Base-by-base conservation (phyloP, 1,140 invertebrate species). In the Drosophila ambigua region DNA sequence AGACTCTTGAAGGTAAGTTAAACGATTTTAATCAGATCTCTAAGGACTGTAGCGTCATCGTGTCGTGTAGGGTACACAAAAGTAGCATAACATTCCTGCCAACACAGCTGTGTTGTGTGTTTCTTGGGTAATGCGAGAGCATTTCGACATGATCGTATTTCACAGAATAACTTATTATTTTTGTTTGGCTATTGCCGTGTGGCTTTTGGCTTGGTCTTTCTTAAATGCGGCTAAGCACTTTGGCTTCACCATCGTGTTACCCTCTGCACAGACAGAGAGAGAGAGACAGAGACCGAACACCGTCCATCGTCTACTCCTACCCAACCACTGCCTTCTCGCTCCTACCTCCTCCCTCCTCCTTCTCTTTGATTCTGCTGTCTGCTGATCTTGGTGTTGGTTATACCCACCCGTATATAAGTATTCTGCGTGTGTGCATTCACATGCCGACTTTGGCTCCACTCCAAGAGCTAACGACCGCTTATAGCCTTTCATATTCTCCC, bases 211-310 rank as follows among this genome's bases (percentile, higher is more conserved):
- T 57, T 57, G 23, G 77, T 62, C 71, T 74, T 87, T 81, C 83
- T 67, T 75, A 87, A 85, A 85, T 85, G 81, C 82, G 81, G 81
- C 82, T 85, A 85, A 87, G 82, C 74, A 87, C 81, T 77, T 54
- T 51, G 64, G 49, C 75, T 53, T 44, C 54, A 45, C 50, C 35
- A 11, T 66, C 63, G 20, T 62, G 16, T 16, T 16, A 1, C 16
- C 16, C 0, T 16, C 16, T 16, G 62, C 63, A 73, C 46, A 51
- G 28, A 44, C 5, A 28, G 26, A 28, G 26, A 28, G 5, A 28
- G 5, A 28, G 26, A 28, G 26, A 28, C 5, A 5, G 26, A 35
- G 31, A 39, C 35, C 51, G 51, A 53, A 39, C 51, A 28, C 26
- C 26, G 5, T 28, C 28, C 4, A 5, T 28, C 6, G 28, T 6